Percentiles rank a stretch among this genome's conserved stretches.
Conservation (phyloP, 2,888 invertebrate species). For the Sminthurinus aureus region DNA sequence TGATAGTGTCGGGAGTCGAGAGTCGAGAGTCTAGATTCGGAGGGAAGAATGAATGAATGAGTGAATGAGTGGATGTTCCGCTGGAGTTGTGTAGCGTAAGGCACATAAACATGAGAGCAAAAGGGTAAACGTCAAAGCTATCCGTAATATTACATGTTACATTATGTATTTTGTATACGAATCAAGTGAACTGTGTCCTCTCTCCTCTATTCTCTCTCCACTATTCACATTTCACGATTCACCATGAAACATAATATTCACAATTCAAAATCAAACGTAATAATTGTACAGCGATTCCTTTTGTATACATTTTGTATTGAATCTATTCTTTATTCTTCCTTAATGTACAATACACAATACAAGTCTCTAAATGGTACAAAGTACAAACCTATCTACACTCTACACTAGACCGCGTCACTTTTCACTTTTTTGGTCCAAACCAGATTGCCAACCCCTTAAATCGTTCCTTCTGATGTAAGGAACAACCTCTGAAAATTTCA, state of each 20-base stretch:
- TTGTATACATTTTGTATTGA: not conserved
- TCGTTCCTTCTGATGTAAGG: no score
- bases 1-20: slow-evolving; percentile 9
- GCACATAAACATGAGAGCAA: slow-evolving; percentile 23
- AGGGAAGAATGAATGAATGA: no score
- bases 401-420: no score
- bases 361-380: no score
- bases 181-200: slow-evolving; percentile 21
- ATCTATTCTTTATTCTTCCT: not conserved
- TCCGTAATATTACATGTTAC: no score
- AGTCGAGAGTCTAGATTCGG: no score
- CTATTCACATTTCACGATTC: not conserved
- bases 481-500: no score
- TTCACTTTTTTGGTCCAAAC: no score
- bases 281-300: not conserved
- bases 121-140: slow-evolving; percentile 27
- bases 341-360: not conserved
- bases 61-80: no score
- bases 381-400: no score
- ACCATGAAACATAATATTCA: slow-evolving; percentile 25
- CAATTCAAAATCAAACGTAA: not conserved
- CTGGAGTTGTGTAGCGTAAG: not conserved
- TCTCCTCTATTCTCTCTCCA: not conserved
- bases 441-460: no score
- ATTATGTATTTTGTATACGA: no score